These are phyloP conservation scores for Pollenia amentaria DNA, from an alignment of 2,888 invertebrate genomes.

Conservation along the genomic window DNA sequence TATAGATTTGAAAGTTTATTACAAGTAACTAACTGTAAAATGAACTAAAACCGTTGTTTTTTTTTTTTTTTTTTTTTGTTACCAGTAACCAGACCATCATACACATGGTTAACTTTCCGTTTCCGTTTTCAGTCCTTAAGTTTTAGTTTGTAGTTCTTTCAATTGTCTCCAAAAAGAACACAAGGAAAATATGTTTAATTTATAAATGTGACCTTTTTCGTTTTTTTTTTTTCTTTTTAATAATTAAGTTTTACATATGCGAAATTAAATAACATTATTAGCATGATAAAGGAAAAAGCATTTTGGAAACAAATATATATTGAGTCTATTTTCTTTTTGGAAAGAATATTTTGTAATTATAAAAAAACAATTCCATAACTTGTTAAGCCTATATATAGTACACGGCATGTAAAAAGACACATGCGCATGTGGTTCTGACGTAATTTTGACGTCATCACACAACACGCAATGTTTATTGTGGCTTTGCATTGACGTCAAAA, in stretches of 20 bases:
- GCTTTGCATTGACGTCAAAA: too few species aligned
- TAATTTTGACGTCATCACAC: too few species aligned
- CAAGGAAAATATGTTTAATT: conserved; percentile 55
- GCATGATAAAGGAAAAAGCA: background rate
- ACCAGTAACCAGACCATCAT: conserved; percentile 61
- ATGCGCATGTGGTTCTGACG: too few species aligned
- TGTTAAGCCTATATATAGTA: too few species aligned
- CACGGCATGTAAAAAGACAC: too few species aligned
- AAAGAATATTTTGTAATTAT: too few species aligned
- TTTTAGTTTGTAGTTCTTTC: conserved; percentile 53
- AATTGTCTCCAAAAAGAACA: conserved; percentile 34
- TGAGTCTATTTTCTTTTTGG: too few species aligned
- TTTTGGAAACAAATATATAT: too few species aligned
- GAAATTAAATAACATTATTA: background rate
- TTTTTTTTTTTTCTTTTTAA: background rate
- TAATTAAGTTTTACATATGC: conserved; percentile 32
- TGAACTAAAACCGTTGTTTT: conserved; percentile 32
- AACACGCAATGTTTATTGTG: too few species aligned
- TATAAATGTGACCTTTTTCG: background rate
- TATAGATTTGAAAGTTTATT: conserved; percentile 58
- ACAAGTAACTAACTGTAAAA: conserved; percentile 53
- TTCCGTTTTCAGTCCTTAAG: conserved; percentile 49
- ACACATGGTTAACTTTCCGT: conserved; percentile 69
- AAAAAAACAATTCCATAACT: too few species aligned
- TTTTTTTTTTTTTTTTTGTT: conserved; percentile 29